Evolutionary conservation across 2,113 vertebrate species (phyloP).

Genomic region (Raja brachyura): DNA sequence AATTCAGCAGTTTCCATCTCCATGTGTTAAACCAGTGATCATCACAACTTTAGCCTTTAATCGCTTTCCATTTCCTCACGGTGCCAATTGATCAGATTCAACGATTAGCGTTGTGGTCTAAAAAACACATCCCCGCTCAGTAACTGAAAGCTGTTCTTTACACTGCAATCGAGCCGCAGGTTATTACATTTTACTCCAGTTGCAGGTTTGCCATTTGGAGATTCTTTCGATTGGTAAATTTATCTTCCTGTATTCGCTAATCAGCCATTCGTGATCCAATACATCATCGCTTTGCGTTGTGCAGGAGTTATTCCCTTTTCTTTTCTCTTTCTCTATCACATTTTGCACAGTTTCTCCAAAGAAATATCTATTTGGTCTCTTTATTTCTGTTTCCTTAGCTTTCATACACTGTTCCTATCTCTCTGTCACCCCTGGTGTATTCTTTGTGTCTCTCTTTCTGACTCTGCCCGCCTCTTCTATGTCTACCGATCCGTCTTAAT

Average conservation of each 20-base stretch:
- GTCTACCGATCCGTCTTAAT: not conserved
- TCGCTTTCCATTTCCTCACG: conserved; percentile 76
- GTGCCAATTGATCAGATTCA: conserved; percentile 74
- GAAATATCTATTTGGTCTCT: too few relatives aligned
- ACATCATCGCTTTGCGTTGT: not conserved
- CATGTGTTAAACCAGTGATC: conserved; percentile 83
- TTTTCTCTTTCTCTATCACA: not conserved
- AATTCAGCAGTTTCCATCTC: conserved; percentile 94
- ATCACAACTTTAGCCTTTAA: conserved; percentile 79
- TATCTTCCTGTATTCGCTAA: not conserved
- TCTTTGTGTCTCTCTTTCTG: too few relatives aligned
- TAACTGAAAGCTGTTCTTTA: conserved; percentile 12
- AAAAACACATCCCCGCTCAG: conserved; percentile 23
- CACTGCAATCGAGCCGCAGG: not conserved
- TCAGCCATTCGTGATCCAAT: not conserved
- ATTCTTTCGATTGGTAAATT: not conserved
- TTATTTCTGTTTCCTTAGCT: too few relatives aligned
- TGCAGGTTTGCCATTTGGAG: not conserved
- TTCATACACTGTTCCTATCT: not conserved
- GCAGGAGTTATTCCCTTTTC: not conserved
- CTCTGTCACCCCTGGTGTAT: not conserved
- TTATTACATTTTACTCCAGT: conserved; percentile 8
- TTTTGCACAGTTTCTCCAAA: too few relatives aligned
- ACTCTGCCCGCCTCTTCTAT: not conserved
- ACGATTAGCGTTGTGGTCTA: conserved; percentile 49